Conservation (phyloP, 1,140 invertebrate species). For the Musca vetustissima region DNA sequence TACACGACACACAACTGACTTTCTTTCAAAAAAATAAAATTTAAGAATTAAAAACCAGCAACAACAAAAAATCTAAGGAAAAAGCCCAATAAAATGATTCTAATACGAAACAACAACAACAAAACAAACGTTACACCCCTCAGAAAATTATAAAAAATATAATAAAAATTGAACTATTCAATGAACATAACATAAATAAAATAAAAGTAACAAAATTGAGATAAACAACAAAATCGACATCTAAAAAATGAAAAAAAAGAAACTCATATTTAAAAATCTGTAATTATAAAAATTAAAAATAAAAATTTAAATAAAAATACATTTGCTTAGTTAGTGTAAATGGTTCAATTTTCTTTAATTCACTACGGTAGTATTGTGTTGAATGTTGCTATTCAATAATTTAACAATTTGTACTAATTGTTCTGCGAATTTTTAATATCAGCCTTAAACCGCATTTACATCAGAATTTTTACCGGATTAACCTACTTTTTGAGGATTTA, state of each 20-base stretch:
- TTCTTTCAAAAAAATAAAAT: too few species aligned
- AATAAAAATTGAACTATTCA: constrained; percentile 13
- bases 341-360: constrained; percentile 24
- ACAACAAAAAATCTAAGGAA: constrained; percentile 20
- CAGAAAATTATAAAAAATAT: constrained; percentile 20
- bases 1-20: too few species aligned
- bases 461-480: too few species aligned
- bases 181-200: constrained; percentile 11
- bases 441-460: too few species aligned
- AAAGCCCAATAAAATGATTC: constrained; percentile 22
- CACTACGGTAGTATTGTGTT: too few species aligned
- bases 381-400: too few species aligned
- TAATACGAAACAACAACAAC: constrained; percentile 23
- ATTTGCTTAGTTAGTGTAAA: constrained; percentile 33
- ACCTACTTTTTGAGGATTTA: too few species aligned
- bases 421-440: too few species aligned
- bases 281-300: constrained; percentile 32
- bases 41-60: too few species aligned
- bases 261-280: constrained; percentile 31
- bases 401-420: too few species aligned
- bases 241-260: constrained; percentile 24
- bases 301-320: constrained; percentile 33
- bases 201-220: constrained; percentile 13
- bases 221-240: neutral
- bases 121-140: neutral